These are phyloP conservation scores for Syrmaticus mikado DNA, from an alignment of 2,113 vertebrate genomes.

Conservation along the genomic window DNA sequence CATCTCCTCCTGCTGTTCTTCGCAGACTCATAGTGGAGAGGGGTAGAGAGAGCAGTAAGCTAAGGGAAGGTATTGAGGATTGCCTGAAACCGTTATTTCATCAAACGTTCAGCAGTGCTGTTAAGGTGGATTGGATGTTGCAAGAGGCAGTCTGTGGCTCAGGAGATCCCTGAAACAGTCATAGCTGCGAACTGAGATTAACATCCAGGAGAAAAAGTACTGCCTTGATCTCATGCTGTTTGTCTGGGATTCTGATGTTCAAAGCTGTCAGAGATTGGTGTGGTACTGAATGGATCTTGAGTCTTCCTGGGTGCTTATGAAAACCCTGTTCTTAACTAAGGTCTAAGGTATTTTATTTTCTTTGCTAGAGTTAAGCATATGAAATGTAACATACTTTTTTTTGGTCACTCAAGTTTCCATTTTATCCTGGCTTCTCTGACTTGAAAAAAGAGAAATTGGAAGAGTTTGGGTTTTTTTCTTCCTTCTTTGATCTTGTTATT, in stretches of 20 bases:
- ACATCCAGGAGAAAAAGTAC: background rate
- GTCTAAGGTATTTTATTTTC: constrained; percentile 18
- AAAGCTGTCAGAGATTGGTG: background rate
- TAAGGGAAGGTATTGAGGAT: background rate
- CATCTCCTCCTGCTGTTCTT: background rate
- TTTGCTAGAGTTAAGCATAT: constrained; percentile 33
- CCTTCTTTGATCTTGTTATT: background rate
- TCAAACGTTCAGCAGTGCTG: background rate
- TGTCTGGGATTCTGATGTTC: background rate
- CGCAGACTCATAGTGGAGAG: background rate
- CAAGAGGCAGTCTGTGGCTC: background rate
- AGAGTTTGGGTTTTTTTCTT: background rate
- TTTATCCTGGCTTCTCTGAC: background rate
- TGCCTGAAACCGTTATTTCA: background rate
- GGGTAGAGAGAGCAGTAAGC: background rate
- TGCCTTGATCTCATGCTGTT: background rate
- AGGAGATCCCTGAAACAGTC: background rate
- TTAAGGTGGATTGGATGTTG: background rate
- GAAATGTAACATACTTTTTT: constrained; percentile 60
- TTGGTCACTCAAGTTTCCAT: constrained; percentile 55
- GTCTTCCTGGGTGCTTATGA: background rate
- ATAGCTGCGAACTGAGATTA: background rate
- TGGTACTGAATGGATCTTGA: background rate
- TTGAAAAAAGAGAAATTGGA: background rate
- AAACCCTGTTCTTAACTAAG: background rate